Conservation (phyloP, 1,140 invertebrate species). For the Medauroidea extradentata region DNA sequence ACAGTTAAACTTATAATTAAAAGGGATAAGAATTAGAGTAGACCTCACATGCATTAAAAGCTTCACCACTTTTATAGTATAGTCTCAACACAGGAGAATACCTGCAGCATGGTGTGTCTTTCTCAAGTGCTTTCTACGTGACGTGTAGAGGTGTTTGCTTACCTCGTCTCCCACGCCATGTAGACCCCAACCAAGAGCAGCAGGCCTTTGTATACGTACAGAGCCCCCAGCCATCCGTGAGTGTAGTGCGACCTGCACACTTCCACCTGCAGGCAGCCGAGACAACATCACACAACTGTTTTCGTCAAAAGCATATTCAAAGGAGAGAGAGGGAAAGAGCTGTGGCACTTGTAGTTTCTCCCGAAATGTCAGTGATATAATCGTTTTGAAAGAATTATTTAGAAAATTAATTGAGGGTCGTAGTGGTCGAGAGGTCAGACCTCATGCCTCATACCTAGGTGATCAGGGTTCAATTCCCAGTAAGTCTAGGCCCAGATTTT, state of each 20-base stretch:
- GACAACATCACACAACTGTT: no score
- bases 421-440: no score
- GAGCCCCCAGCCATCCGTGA: constrained; percentile 77
- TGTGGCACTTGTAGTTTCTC: no score
- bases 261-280: constrained; percentile 58
- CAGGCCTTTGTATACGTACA: constrained; percentile 87
- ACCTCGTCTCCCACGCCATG: constrained; percentile 95
- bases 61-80: no score
- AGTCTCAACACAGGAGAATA: constrained; percentile 38
- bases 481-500: no score
- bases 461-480: no score
- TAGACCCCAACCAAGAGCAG: constrained; percentile 86
- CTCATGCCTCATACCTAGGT: no score
- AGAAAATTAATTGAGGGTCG: not conserved
- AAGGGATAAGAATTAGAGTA: not conserved
- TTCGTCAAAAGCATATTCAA: no score
- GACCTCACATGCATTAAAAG: no score
- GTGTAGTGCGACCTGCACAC: constrained; percentile 82
- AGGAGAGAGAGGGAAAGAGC: no score
- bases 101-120: not conserved
- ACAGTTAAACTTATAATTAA: not conserved
- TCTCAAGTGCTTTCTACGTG: constrained; percentile 22
- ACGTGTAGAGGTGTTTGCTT: constrained; percentile 7
- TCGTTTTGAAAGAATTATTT: no score
- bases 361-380: no score